These are phyloP conservation scores for Drosophila paramelanica DNA, from an alignment of 2,888 invertebrate species.

Conservation along the genomic window DNA sequence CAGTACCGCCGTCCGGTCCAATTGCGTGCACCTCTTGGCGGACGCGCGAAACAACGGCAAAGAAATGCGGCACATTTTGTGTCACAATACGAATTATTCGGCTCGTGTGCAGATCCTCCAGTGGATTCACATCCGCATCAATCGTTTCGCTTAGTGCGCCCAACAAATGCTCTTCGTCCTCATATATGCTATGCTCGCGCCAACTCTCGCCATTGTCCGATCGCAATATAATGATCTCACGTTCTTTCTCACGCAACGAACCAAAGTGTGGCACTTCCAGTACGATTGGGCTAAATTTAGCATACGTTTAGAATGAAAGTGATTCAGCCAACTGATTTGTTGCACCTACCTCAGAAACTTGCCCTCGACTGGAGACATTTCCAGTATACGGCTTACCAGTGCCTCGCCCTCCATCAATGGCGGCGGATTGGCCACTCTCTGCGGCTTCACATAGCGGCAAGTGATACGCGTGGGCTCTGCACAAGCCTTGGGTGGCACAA, in stretches of 20 bases:
- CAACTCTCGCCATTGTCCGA: conserved; percentile 99
- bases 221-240: conserved; percentile 97
- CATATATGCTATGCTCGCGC: conserved; percentile 96
- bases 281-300: conserved; percentile 90
- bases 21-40: conserved; percentile 98
- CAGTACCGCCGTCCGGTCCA: conserved; percentile 98
- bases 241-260: conserved; percentile 95
- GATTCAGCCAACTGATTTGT: neutral
- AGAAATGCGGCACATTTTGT: conserved; percentile 98
- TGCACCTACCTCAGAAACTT: conserved; percentile 94
- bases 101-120: conserved; percentile 94
- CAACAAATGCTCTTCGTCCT: conserved; percentile 94
- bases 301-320: neutral
- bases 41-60: conserved; percentile 97
- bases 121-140: conserved; percentile 86
- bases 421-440: conserved; percentile 91
- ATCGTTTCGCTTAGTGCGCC: conserved; percentile 94
- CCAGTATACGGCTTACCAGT: conserved; percentile 95
- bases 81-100: conserved; percentile 97
- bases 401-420: conserved; percentile 99
- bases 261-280: conserved; percentile 99
- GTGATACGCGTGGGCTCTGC: conserved; percentile 98
- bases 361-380: conserved; percentile 97
- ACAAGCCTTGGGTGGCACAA: conserved; percentile 98
- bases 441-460: conserved; percentile 93